phyloP scores from a whole-genome alignment of 1,140 invertebrate genomes.

The Drosophila murphyi region DNA sequence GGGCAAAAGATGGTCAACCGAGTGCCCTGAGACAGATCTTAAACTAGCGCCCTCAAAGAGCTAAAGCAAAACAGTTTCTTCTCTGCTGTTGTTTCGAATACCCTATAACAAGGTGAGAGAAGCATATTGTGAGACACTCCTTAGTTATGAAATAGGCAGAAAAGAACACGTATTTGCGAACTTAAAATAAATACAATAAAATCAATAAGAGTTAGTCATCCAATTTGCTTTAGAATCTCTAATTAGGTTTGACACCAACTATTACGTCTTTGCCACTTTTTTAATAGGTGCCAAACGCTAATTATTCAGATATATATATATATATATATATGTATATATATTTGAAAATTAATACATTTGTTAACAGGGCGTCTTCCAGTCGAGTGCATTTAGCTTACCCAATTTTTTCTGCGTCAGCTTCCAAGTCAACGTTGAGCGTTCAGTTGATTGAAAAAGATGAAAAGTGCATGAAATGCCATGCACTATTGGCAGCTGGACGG shows the following conservation, averaged over 20 bases:
- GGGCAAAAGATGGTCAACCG: slow-evolving; percentile 26
- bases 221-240: too few relatives aligned
- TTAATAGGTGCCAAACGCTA: too few relatives aligned
- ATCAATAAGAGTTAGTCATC: too few relatives aligned
- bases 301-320: too few relatives aligned
- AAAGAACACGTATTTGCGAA: too few relatives aligned
- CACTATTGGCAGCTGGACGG: slow-evolving; percentile 72
- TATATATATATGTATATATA: too few relatives aligned
- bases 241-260: too few relatives aligned
- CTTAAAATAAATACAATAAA: too few relatives aligned
- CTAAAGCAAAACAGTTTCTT: slow-evolving; percentile 13
- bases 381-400: slow-evolving; percentile 2
- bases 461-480: slow-evolving; percentile 76
- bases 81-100: neutral
- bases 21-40: slow-evolving; percentile 12
- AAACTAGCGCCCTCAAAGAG: slow-evolving; percentile 65
- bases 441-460: slow-evolving; percentile 79
- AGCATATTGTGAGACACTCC: too few relatives aligned
- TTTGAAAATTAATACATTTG: neutral
- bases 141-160: too few relatives aligned
- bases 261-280: too few relatives aligned
- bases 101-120: neutral
- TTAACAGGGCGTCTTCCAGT: slow-evolving; percentile 17
- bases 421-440: slow-evolving; percentile 11
- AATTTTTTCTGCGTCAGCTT: slow-evolving; percentile 1